Conservation (phyloP, 2,797 vertebrate species). For the Takifugu ocellatus region DNA sequence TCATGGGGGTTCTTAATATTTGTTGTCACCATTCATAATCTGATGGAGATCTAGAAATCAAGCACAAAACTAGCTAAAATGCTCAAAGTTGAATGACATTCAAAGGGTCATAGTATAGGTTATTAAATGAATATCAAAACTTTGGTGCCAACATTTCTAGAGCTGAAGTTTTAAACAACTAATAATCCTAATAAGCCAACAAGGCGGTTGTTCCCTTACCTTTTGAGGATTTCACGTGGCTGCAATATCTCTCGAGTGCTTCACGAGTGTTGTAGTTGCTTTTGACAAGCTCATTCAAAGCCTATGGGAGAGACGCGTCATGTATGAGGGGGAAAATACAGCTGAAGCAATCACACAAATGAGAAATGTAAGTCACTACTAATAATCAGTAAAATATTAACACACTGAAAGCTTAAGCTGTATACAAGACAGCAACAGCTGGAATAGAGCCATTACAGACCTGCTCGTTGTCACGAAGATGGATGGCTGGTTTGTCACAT, state of each 20-base stretch:
- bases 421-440: background rate
- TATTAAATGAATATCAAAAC: too few species aligned
- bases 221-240: conserved; percentile 82
- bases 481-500: conserved; percentile 76
- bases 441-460: conserved; percentile 58
- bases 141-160: too few species aligned
- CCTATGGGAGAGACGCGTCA: conserved; percentile 68
- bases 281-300: conserved; percentile 89
- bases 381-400: background rate
- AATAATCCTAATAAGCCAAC: too few species aligned
- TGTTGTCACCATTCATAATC: too few species aligned
- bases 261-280: conserved; percentile 89
- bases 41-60: too few species aligned
- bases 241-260: conserved; percentile 87
- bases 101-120: too few species aligned
- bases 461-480: conserved; percentile 90
- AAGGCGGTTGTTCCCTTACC: conserved; percentile 66
- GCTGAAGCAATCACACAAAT: background rate
- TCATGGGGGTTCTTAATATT: too few species aligned
- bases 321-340: background rate
- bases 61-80: too few species aligned
- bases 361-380: background rate
- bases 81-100: too few species aligned
- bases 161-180: too few species aligned
- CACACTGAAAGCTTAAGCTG: background rate